These are phyloP conservation scores for Enteromius fasciolatus DNA, from an alignment of 2,797 vertebrate genomes.

Conservation along the genomic window DNA sequence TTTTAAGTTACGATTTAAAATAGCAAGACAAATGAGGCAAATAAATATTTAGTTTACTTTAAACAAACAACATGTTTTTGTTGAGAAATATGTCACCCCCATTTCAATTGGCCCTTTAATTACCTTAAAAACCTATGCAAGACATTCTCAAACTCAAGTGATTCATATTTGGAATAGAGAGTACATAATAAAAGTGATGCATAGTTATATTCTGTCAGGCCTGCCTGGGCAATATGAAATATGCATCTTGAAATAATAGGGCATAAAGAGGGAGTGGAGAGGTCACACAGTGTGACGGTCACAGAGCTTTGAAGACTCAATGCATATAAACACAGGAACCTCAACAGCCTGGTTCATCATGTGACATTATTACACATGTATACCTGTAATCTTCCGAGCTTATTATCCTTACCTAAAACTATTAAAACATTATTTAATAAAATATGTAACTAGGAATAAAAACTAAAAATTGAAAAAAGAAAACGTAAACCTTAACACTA, in stretches of 20 bases:
- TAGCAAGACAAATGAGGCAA: not conserved
- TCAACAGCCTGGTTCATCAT: not conserved
- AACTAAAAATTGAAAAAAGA: not conserved
- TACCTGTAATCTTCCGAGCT: not conserved
- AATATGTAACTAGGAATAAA: not conserved
- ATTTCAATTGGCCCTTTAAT: not conserved
- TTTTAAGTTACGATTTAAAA: not conserved
- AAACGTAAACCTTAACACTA: not conserved
- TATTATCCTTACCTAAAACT: not conserved
- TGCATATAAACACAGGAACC: not conserved
- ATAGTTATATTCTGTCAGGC: not conserved
- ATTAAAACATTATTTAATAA: not conserved
- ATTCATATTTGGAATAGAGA: not conserved
- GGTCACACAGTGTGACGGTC: conserved; percentile 28
- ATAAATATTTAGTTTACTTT: not conserved
- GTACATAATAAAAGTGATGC: conserved; percentile 7
- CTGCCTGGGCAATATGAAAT: conserved; percentile 47
- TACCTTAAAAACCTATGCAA: not conserved
- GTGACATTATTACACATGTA: not conserved
- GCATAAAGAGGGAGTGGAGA: conserved; percentile 19
- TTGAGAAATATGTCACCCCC: not conserved
- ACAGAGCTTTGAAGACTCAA: conserved; percentile 24
- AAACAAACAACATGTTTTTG: not conserved
- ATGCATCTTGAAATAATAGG: conserved; percentile 54
- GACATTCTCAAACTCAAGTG: not conserved